These are phyloP conservation scores for Solenopsis fugax DNA, from an alignment of 1,140 invertebrate species.

Conservation along the genomic window DNA sequence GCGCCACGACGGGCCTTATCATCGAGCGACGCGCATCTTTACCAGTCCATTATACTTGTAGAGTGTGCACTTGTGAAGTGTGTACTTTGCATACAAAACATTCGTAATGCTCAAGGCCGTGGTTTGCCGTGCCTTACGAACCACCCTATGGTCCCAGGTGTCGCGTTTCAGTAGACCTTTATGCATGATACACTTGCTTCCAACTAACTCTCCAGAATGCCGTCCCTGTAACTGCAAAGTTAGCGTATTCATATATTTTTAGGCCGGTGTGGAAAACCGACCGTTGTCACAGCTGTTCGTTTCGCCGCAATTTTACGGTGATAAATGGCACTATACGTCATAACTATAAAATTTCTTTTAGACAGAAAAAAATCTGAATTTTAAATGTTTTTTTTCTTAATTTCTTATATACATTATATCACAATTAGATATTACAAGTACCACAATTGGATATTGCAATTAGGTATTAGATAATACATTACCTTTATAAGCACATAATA, in stretches of 20 bases:
- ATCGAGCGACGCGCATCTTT: constrained; percentile 33
- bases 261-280: not conserved
- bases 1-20: not conserved
- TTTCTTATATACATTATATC: not conserved
- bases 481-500: no score
- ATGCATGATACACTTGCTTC: constrained; percentile 61
- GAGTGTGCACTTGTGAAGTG: constrained; percentile 68
- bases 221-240: constrained; percentile 17
- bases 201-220: not conserved
- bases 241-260: constrained; percentile 44
- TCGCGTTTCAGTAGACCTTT: constrained; percentile 69
- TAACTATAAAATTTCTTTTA: not conserved
- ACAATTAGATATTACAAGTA: not conserved
- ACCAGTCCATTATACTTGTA: constrained; percentile 64
- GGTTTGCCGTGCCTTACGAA: constrained; percentile 19
- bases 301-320: not conserved
- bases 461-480: not conserved
- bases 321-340: not conserved
- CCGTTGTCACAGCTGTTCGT: not conserved
- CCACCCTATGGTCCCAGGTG: constrained; percentile 58
- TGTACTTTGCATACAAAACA: constrained; percentile 73
- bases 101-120: constrained; percentile 69
- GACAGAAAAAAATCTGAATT: not conserved
- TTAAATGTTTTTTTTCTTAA: not conserved
- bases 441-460: not conserved